These are phyloP conservation scores for Emydoidea blandingii DNA, from an alignment of 2,797 vertebrate species.

Conservation along the genomic window DNA sequence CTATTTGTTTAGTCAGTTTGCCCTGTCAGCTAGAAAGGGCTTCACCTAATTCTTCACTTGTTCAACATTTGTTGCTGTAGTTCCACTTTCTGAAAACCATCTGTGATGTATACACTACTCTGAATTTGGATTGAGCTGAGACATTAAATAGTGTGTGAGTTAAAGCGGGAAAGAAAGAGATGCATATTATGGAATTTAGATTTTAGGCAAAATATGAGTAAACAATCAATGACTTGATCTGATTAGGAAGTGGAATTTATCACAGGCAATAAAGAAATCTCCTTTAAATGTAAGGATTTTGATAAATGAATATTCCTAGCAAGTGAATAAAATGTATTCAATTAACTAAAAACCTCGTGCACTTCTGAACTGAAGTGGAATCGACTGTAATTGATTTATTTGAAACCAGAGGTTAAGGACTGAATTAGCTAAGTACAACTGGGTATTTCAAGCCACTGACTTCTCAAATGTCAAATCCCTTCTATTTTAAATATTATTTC, in stretches of 20 bases:
- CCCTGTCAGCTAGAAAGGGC: constrained; percentile 7
- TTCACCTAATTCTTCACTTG: rapidly evolving
- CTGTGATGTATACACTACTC: background rate
- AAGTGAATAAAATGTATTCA: constrained; percentile 90
- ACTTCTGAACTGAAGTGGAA: constrained; percentile 93
- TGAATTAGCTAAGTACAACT: constrained; percentile 95
- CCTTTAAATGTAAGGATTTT: constrained; percentile 80
- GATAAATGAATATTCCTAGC: constrained; percentile 87
- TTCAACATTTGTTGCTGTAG: background rate
- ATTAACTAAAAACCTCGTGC: constrained; percentile 88
- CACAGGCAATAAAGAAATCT: constrained; percentile 78
- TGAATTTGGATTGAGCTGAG: constrained; percentile 40
- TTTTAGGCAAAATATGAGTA: constrained; percentile 45
- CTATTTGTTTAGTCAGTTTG: constrained; percentile 25
- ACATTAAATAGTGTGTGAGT: background rate
- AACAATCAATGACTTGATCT: constrained; percentile 71
- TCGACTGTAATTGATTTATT: constrained; percentile 96
- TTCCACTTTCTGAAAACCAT: background rate
- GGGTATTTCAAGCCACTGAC: constrained; percentile 94
- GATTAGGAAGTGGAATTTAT: constrained; percentile 71
- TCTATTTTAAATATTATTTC: constrained; percentile 92
- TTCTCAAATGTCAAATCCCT: constrained; percentile 92
- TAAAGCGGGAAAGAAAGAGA: constrained; percentile 5
- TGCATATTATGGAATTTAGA: constrained; percentile 58
- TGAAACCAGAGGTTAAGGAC: constrained; percentile 94